phyloP scores from a whole-genome alignment of 37 sponge, comb jelly and placozoan species.

The Lycopodina hypogea region DNA sequence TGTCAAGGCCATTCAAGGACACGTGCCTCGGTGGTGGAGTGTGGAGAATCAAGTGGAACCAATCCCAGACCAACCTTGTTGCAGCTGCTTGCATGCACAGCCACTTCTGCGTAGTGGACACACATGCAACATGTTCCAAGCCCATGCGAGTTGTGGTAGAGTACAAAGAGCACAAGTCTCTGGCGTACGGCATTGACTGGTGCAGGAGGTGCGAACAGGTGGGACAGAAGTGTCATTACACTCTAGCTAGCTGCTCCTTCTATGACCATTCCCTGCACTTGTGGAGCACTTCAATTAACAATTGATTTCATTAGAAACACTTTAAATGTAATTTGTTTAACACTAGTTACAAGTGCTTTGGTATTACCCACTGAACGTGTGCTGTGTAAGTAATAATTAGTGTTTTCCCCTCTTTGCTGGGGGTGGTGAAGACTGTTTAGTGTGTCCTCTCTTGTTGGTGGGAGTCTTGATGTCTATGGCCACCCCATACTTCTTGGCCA shows the following conservation, averaged over 20 bases:
- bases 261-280: conserved; percentile 83
- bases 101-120: conserved; percentile 47
- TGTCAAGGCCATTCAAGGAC: conserved; percentile 56
- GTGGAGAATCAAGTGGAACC: conserved; percentile 90
- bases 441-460: not conserved
- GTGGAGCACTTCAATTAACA: conserved; percentile 40
- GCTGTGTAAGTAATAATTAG: not conserved
- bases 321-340: not conserved
- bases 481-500: conserved; percentile 19
- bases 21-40: conserved; percentile 81
- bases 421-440: not conserved
- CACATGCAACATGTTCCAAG: not conserved
- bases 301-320: not conserved
- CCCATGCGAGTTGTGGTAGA: conserved; percentile 21
- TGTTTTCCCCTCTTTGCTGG: not conserved
- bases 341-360: not conserved
- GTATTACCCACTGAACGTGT: not conserved
- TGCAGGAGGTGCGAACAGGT: not conserved
- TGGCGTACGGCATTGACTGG: conserved; percentile 89
- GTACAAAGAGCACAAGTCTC: conserved; percentile 56
- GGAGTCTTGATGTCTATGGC: not conserved
- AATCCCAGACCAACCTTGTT: conserved; percentile 21
- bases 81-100: conserved; percentile 75
- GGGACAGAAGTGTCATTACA: not conserved
- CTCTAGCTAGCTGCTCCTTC: conserved; percentile 83